Evolutionary conservation across 2,797 vertebrate species (phyloP).

Genomic region (Tadarida brasiliensis): DNA sequence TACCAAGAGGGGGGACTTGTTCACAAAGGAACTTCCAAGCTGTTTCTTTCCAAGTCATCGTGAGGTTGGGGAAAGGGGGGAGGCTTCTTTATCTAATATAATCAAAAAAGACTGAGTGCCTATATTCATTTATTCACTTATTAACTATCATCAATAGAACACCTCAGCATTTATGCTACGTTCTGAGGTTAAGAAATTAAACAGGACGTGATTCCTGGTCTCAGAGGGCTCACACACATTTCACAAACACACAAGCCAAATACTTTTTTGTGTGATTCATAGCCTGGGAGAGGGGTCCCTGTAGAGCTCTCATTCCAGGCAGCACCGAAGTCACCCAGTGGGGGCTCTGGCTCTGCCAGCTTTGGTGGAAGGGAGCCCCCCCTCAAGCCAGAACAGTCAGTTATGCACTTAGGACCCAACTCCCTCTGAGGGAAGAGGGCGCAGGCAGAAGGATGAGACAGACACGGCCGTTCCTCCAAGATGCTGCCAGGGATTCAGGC

Average conservation of each 20-base stretch:
- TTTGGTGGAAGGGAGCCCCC: too few species aligned
- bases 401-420: background rate
- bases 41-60: background rate
- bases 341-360: background rate
- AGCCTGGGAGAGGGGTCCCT: background rate
- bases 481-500: background rate
- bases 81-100: background rate
- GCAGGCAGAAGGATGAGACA: background rate
- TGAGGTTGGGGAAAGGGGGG: background rate
- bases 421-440: background rate
- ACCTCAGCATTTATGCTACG: background rate
- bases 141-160: background rate
- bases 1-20: background rate
- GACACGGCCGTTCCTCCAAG: background rate
- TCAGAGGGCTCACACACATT: background rate
- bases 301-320: background rate
- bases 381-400: background rate
- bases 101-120: background rate
- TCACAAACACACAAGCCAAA: background rate
- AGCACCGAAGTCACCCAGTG: rapidly evolving
- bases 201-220: background rate
- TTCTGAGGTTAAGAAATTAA: background rate
- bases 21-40: background rate
- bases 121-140: background rate
- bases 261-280: background rate